Conservation (phyloP, 1,140 invertebrate genomes). For the Drosophila neocordata region DNA sequence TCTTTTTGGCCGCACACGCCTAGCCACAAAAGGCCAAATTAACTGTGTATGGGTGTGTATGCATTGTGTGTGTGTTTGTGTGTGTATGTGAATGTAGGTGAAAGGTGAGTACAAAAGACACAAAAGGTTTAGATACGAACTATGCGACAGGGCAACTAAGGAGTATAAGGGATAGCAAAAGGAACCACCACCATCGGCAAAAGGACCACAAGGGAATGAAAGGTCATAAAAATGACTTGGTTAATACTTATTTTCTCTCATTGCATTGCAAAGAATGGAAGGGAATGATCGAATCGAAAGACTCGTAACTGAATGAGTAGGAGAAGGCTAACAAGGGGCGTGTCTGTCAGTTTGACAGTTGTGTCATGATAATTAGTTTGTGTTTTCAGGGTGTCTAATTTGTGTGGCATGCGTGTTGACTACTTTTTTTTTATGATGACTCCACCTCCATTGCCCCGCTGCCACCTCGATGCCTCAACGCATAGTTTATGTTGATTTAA, state of each 20-base stretch:
- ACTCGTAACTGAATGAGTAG: too few species aligned
- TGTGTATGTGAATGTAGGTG: constrained; percentile 43
- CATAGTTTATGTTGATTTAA: constrained; percentile 77
- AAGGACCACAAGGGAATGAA: constrained; percentile 30
- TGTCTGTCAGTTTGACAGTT: constrained; percentile 69
- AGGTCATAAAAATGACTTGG: constrained; percentile 50
- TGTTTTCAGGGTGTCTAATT: constrained; percentile 35
- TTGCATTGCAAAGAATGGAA: constrained; percentile 18
- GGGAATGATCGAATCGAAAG: constrained; percentile 3
- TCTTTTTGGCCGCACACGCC: constrained; percentile 67
- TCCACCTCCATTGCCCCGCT: background rate
- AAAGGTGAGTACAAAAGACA: constrained; percentile 53
- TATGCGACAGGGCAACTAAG: constrained; percentile 7
- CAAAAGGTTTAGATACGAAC: constrained; percentile 18
- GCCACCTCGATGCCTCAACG: constrained; percentile 20
- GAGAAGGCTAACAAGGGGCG: constrained; percentile 55
- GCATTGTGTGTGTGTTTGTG: constrained; percentile 25
- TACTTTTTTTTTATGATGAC: constrained; percentile 59
- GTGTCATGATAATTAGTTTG: constrained; percentile 76
- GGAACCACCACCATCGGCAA: too few species aligned
- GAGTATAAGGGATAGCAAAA: constrained; percentile 11
- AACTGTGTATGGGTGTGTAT: constrained; percentile 14
- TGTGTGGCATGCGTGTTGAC: constrained; percentile 61
- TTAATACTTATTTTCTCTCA: constrained; percentile 29
- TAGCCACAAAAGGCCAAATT: constrained; percentile 71